Evolutionary conservation across 2,888 invertebrate genomes (phyloP).

Genomic region (Gibbula magus): DNA sequence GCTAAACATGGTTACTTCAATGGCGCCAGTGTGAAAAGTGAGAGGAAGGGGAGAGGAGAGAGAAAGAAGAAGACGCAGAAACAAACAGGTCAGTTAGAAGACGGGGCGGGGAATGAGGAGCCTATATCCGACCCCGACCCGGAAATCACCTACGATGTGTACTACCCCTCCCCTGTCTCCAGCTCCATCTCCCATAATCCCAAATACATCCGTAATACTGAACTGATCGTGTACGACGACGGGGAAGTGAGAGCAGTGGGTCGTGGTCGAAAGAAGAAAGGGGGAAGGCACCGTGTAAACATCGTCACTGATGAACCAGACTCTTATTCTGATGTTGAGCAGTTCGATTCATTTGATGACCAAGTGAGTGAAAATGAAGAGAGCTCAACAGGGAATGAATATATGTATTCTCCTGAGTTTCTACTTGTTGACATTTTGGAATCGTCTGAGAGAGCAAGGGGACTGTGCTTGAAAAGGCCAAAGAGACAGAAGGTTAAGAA

Average conservation of each 20-base stretch:
- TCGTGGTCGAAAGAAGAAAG: background rate
- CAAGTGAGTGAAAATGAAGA: slow-evolving; percentile 8
- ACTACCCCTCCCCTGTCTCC: slow-evolving; percentile 44
- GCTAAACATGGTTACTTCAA: slow-evolving; percentile 6
- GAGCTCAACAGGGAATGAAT: background rate
- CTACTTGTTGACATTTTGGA: background rate
- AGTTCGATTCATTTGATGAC: slow-evolving; percentile 8
- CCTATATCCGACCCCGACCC: slow-evolving; percentile 14
- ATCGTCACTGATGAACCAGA: background rate
- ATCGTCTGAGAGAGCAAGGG: background rate
- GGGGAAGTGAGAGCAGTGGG: background rate
- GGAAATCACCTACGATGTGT: slow-evolving; percentile 46
- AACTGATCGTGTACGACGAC: background rate
- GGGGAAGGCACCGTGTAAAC: background rate
- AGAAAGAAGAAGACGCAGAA: background rate
- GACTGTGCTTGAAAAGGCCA: background rate
- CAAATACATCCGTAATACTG: slow-evolving; percentile 36
- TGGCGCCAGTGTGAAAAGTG: background rate
- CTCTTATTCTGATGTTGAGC: background rate
- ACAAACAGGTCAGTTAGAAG: background rate
- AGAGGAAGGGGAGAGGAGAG: background rate
- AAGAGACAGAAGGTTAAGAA: background rate
- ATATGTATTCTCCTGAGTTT: background rate
- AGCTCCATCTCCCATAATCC: slow-evolving; percentile 50
- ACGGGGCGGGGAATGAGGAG: background rate